Base-by-base conservation (phyloP, 2,888 invertebrate genomes). In the Melipona beecheii region DNA sequence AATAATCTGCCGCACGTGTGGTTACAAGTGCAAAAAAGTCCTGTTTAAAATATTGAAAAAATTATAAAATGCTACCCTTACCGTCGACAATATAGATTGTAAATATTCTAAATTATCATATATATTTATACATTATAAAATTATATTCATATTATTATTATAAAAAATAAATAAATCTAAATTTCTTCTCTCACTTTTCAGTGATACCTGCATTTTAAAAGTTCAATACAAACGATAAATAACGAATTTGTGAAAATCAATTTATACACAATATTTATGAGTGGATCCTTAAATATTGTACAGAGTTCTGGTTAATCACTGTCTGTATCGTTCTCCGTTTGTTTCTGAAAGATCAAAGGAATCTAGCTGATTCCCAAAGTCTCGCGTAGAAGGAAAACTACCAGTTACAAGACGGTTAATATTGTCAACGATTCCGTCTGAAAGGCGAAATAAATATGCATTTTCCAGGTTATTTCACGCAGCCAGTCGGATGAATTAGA, bases 381-480 rank as follows among this genome's bases (percentile, higher is more conserved):
- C 15, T 1, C 56, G 15, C 0, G 0, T 2, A n/a, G 13, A 58
- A 5, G 56, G n/a, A 15, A 65, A 65, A 15, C n/a, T 2, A 13
- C 2, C 15, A n/a, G 36, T 21, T 21, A 21, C 13, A n/a, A 15
- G 13, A 31, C 27, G 5, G 19, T 31, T 69, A 31, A 69, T 27
- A 21, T 21, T 2, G 69, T n/a, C 52, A 31, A 54, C 21, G 50
- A 31, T 69, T n/a, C 15, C 21, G 54, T 17, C 36, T 70, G 49
- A 75, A 43, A 49, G n/a, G 11, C 2, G 49, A 70, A 64, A 73
- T n/a, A 65, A 58, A n/a, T 50, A 70, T 49, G 31, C 4, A 31
- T 75, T 71, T 58, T 65, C 54, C 75, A 24, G 15, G 11, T 49
- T 31, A 43, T 65, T 82, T 49, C 60, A 66, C 31, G 27, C 24